Base-by-base conservation (phyloP, 2,888 invertebrate genomes). In the Coleophora flavipennella region DNA sequence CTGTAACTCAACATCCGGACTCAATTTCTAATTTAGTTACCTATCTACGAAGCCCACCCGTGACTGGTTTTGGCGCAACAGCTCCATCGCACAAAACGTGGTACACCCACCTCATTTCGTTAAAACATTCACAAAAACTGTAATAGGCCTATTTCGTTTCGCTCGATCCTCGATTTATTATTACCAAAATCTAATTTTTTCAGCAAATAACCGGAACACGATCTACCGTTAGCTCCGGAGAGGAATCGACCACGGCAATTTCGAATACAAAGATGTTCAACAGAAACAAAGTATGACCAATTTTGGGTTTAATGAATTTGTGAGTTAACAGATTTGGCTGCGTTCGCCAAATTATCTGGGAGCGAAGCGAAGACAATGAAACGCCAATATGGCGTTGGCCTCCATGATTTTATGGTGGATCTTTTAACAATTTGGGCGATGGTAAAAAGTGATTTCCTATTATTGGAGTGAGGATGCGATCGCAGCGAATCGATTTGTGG, bases 271-370 rank as follows among this genome's bases (percentile, higher is more conserved):
- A 83, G 83, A 81, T 81, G 80, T 84, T 69, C 67, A 57, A 56
- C 57, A 63, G 67, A 75, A 78, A 81, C 79, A 78, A 83, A 67
- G 79, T 72, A 71, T 72, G 78, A 77, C 80, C 49, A 59, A 81
- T 80, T 70, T 55, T 39, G 50, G 57, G 41, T 46, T 62, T 73
- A 74, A 74, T 70, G 57, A 70, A 63, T 70, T 74, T 75, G 60
- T 68, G 66, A 67, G 62, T 67, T 70, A 69, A 71, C 66, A 69
- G 60, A 72, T 73, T 72, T 68, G n/a, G 53, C 53, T 54, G 56
- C 51, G 54, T 53, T 55, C 56, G 58, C 58, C 51, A 62, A 66
- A 58, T 66, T 60, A 53, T 66, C 58, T 67, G 70, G 62, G 70
- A 71, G 63, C 59, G 57, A 45, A 62, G 64, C 67, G 73, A 66